These are phyloP conservation scores for Pluvialis apricaria DNA, from an alignment of 2,113 vertebrate species.

Conservation along the genomic window DNA sequence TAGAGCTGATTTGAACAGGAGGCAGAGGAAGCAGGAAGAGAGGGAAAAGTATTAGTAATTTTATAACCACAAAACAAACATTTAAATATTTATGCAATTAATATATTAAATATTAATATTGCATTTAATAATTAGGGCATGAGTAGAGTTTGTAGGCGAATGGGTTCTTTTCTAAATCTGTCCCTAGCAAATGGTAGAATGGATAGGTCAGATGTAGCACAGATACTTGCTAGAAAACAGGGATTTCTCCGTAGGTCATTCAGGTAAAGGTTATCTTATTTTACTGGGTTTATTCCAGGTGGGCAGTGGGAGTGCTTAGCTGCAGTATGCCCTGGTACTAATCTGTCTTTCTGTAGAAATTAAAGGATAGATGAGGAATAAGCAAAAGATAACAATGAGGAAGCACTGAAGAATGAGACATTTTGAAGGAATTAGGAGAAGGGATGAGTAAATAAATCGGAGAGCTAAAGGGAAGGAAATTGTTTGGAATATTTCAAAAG, in stretches of 20 bases:
- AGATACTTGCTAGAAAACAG: neutral
- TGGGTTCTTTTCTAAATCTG: neutral
- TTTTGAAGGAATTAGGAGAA: neutral
- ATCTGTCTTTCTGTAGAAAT: neutral
- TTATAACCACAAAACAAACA: neutral
- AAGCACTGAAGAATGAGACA: neutral
- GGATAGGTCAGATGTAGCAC: neutral
- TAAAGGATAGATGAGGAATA: neutral
- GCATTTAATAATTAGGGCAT: neutral
- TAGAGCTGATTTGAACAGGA: conserved; percentile 13
- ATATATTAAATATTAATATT: neutral
- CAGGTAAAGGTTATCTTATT: neutral
- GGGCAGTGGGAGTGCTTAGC: neutral
- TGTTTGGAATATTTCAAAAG: neutral
- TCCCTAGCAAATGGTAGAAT: neutral
- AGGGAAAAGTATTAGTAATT: neutral
- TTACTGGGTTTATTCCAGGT: neutral
- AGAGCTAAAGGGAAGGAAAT: neutral
- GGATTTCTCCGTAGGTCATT: neutral
- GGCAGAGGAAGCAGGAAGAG: conserved; percentile 8
- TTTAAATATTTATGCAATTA: neutral
- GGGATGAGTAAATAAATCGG: neutral
- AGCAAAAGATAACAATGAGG: neutral
- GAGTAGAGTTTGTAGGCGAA: neutral
- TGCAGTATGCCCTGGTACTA: neutral